Base-by-base conservation (phyloP, 1,140 invertebrate species). In the Calephelis nemesis region DNA sequence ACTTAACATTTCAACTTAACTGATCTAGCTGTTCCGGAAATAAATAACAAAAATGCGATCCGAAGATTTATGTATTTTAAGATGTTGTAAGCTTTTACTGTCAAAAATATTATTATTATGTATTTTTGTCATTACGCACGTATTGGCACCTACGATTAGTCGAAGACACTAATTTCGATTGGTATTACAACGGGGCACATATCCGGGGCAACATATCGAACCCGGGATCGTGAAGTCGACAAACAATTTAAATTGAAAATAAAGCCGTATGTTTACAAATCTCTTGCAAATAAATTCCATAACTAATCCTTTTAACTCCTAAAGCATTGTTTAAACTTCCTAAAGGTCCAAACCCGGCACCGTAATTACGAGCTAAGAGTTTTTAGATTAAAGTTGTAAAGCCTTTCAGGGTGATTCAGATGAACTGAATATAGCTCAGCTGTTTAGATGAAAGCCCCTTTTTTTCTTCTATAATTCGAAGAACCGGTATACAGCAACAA, bases 251-350 rank as follows among this genome's bases (percentile, higher is more conserved):
- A 13, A 58, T 19, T 9, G 52, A 19, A 58, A 58, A 11, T 58
- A 7, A 30, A 13, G 4, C 13, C 65, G 67, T 73, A 15, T 73
- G 62, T 73, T 69, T 69, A 48, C 49, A 40, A 54, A 30, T 47
- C 68, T 64, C 63, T 13, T 63, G 58, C 65, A 68, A 75, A 73
- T 73, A 70, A 72, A 69, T 67, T 69, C 71, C 71, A 73, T 70
- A 75, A 73, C 71, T 75, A 75, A 75, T 71, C 71, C 69, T 70
- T 75, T 75, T 69, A 75, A 63, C 71, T 69, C 50, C 58, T 52
- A 68, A 49, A 52, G 68, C 69, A 73, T 73, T 73, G 74, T 73
- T 63, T 63, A 69, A 75, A 75, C 60, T 73, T 73, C 65, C 62
- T 49, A 73, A 67, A 64, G 68, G 54, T 73, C 68, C 67, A 52